Base-by-base conservation (phyloP, 92 coral and sea anemone species). In the Porites cylindrica region DNA sequence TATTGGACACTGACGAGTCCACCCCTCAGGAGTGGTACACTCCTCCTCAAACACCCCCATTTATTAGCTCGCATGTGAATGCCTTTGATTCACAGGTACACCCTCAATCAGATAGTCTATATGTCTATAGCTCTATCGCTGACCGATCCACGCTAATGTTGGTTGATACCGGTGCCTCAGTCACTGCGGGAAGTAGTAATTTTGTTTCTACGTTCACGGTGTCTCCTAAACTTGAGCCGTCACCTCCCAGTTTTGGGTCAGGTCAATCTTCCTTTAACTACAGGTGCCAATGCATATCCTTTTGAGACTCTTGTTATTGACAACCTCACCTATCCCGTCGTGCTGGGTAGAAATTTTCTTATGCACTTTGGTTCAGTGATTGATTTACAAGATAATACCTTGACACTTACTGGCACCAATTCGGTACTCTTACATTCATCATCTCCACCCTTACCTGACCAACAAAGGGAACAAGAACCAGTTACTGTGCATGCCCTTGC, bases 261-360 rank as follows among this genome's bases (percentile, higher is more conserved):
- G 19, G 66, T 17, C 17, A 61, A 13, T 17, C 66, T 61, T 9
- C 14, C 66, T 5, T 61, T 61, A 6, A 61, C 66, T 6, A 9
- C 14, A 9, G 66, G 16, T 61, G 17, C 66, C 43, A 8, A 18
- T 8, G 8, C 23, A 17, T 86, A 91, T 43, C 47, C 72, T 2
- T 88, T 26, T 79, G 54, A 71, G 10, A 56, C 51, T 10, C 67
- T 56, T 3, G 77, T 88, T 13, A 50, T 78, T 10, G 61, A 43
- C 0, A 47, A 78, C 1, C 61, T 64, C 23, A 63, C 72, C 10
- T 78, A 78, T 47, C 82, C 91, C 16, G 89, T 83, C 16, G 90
- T 89, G 3, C 66, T 92, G 1, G 96, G 93, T 3, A 24, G 89
- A n/a, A 90, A 90, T 63, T 83, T 93, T 77, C 77, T 86, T 9